Evolutionary conservation across 64 coral and sea anemone species (phyloP), one percentile per base, ranked within the genome.

Genomic region (Pocillopora verrucosa): DNA sequence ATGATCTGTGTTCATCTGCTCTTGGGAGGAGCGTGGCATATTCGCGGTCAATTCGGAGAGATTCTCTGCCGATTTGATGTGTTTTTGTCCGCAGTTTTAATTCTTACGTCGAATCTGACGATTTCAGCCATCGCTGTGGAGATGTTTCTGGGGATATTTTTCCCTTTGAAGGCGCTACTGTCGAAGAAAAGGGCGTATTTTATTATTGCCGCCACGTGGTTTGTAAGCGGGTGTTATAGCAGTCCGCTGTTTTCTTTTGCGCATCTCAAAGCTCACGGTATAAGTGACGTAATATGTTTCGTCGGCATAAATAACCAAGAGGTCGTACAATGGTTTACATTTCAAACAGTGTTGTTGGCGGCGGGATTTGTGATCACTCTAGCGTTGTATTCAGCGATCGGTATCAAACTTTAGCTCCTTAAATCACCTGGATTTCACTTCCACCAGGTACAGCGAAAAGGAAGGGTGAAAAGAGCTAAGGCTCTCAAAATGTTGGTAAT

Each of bases 291-390:
- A 5, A 56, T 13, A 38, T 85, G 82, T 20, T 1, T 2, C 72
- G 63, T 85, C 57, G 69, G 82, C 36, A 30, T 85, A 12, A 65
- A 1, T 0, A 72, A 63, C 38, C 11, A 85, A 56, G 56, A 85
- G 82, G 82, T 85, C 62, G 65, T 85, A 14, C 36, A 57, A 15
- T 85, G 82, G 82, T 85, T 85, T 85, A 19, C 70, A 26, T 85
- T 85, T 24, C 82, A 85, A 85, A 72, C 65, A 41, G 34, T 72
- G 5, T 12, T 85, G 11, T 12, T 72, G 36, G 63, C 82, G 10
- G 26, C 35, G 11, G 82, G 13, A n/a, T 85, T 85, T 10, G 20
- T 68, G 5, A 72, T 14, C 41, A 72, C 82, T 1, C 11, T 85
- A 11, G 25, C 13, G 20, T 65, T 85, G 12, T 85, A 85, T 65